Evolutionary conservation across 2,888 invertebrate genomes (phyloP).

Genomic region (Drosophila limbata): DNA sequence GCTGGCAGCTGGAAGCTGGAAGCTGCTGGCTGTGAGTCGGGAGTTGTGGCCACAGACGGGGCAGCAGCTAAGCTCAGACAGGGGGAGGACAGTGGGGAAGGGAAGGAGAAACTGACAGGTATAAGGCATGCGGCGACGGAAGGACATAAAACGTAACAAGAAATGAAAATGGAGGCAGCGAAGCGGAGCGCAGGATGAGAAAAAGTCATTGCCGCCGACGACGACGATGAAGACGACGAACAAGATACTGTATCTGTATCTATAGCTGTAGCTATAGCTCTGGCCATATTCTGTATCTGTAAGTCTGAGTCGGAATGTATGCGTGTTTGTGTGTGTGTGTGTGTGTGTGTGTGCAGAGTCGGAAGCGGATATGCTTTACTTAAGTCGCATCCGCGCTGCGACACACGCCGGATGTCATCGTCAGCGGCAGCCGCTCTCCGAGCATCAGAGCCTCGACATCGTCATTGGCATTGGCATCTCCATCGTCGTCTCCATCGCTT

Average conservation of each 20-base stretch:
- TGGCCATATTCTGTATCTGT: constrained; percentile 10
- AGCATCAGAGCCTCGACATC: constrained; percentile 27
- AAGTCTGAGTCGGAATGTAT: constrained; percentile 29
- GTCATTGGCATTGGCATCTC: constrained; percentile 17
- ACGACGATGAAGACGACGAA: constrained; percentile 33
- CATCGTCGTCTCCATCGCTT: constrained; percentile 37
- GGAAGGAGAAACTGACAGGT: constrained; percentile 38
- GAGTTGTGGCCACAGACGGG: constrained; percentile 66
- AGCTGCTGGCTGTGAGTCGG: constrained; percentile 40
- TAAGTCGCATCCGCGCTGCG: constrained; percentile 81
- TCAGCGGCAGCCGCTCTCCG: constrained; percentile 10
- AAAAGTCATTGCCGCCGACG: constrained; percentile 75
- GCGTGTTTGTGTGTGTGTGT: constrained; percentile 33
- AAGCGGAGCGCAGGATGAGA: constrained; percentile 61
- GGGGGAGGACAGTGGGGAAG: background rate
- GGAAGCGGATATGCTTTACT: constrained; percentile 83
- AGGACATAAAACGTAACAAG: constrained; percentile 79
- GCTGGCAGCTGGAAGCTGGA: constrained; percentile 53
- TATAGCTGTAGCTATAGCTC: constrained; percentile 21
- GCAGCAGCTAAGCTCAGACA: constrained; percentile 46
- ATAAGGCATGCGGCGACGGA: constrained; percentile 68
- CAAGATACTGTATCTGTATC: constrained; percentile 48
- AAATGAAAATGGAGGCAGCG: constrained; percentile 79
- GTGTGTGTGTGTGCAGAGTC: constrained; percentile 61
- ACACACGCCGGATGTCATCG: constrained; percentile 79